Base-by-base conservation (phyloP, 1,140 invertebrate genomes). In the Macrosteles quadrilineatus region DNA sequence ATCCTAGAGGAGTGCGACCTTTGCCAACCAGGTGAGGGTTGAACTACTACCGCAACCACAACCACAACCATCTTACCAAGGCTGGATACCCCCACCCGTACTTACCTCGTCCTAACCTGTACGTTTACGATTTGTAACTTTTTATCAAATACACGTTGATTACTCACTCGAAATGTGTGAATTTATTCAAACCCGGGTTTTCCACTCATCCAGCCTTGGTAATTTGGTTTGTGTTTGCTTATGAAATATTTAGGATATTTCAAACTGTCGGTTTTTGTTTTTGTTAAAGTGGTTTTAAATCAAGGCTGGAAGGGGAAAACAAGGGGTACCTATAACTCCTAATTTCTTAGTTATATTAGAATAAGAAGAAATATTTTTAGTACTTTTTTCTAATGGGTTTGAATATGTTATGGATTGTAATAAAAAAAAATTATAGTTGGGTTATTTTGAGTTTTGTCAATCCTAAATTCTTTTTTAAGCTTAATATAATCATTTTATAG, bases 1-100 rank as follows among this genome's bases (percentile, higher is more conserved):
- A 81, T 92, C 25, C 81, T 96, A 43, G 89, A 92, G 78, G 88
- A 90, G 73, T 95, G 93, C 78, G 90, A 91, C 66, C 86, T 88
- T 71, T 92, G 91, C 76, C 71, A 69, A 29, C 74, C 76, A 76
- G 75, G 76, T 76, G 74, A 76, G 74, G 66, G 67, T 19, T 72
- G 47, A 50, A 19, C 17, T n/a, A 23, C 36, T 43, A 19, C 47
- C 47, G 17, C 21, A 4, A 19, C 47, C n/a, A 6, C 55, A 6
- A 25, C 25, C n/a, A 4, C 25, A 14, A 59, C 27, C 55, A 21
- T 23, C 25, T 11, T 50, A 59, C 67, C 53, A 55, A 68, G 67
- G 67, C 67, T 68, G 67, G 67, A 68, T 55, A 68, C 55, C 67
- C 30, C 29, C 2, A 32, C 55, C 23, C n/a, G 23, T 59, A 25